A percentile compares a stretch with the other conserved stretches of the same genome.
Conservation (phyloP, 2,113 vertebrate species). For the Taxidea taxus region DNA sequence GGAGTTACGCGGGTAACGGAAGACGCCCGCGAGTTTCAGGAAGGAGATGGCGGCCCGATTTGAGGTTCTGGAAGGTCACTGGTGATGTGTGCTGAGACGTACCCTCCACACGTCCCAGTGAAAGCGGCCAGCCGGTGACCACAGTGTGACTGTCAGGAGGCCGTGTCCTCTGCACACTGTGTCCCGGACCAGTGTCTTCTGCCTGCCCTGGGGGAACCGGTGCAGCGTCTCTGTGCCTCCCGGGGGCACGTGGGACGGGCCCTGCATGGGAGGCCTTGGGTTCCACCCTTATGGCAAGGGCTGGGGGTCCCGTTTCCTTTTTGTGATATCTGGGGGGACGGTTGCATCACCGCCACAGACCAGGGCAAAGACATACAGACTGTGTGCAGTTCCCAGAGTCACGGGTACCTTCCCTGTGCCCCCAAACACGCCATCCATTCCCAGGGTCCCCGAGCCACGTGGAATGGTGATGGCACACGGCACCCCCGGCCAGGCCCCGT, state of each 20-base stretch:
- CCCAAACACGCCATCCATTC: background rate
- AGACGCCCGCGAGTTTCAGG: background rate
- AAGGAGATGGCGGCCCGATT: background rate
- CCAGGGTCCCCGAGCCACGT: background rate
- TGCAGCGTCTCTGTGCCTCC: background rate
- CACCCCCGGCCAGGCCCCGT: background rate
- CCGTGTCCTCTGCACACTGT: background rate
- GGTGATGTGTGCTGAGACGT: background rate
- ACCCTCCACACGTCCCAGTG: rapidly evolving
- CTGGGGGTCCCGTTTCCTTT: background rate
- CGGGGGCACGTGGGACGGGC: background rate
- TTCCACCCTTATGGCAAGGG: background rate
- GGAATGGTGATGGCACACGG: background rate
- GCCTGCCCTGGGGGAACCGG: background rate
- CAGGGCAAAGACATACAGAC: background rate
- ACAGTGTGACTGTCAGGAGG: background rate
- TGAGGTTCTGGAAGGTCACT: background rate
- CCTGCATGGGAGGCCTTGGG: background rate
- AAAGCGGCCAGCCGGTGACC: background rate
- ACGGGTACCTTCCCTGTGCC: background rate
- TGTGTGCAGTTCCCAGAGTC: background rate
- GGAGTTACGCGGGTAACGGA: background rate
- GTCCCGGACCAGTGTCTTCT: background rate
- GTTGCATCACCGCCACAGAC: background rate
- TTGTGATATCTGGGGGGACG: background rate